phyloP scores from a whole-genome alignment of 1,140 invertebrate genomes.

The Zophobas morio region DNA sequence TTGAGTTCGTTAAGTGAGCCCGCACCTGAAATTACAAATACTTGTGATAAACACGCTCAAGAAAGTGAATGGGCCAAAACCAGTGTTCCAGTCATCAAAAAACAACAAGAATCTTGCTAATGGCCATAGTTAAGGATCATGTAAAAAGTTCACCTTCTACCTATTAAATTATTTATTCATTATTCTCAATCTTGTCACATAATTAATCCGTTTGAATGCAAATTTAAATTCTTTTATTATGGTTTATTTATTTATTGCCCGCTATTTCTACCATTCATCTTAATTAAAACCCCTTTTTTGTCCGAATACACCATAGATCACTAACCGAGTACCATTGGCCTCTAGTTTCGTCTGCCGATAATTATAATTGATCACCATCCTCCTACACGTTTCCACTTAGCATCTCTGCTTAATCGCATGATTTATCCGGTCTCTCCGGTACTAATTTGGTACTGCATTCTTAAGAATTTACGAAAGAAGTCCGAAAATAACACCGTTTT shows the following conservation, averaged over 20 bases:
- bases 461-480: constrained; percentile 17
- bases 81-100: too few relatives aligned
- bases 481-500: constrained; percentile 8
- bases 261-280: neutral
- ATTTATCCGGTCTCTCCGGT: constrained; percentile 24
- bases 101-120: neutral
- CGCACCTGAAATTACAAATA: too few relatives aligned
- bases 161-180: neutral
- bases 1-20: too few relatives aligned
- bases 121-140: neutral
- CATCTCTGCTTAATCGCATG: constrained; percentile 10
- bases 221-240: neutral
- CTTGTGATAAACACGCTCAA: too few relatives aligned
- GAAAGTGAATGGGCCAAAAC: too few relatives aligned
- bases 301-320: too few relatives aligned
- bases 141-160: neutral
- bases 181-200: neutral
- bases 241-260: neutral
- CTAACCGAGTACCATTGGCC: too few relatives aligned
- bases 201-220: neutral
- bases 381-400: constrained; percentile 19
- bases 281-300: neutral
- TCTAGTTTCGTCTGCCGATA: too few relatives aligned
- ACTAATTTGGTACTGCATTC: constrained; percentile 25
- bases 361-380: constrained; percentile 7